phyloP scores from a whole-genome alignment of 1,140 invertebrate species.

The Habropoda laboriosa region DNA sequence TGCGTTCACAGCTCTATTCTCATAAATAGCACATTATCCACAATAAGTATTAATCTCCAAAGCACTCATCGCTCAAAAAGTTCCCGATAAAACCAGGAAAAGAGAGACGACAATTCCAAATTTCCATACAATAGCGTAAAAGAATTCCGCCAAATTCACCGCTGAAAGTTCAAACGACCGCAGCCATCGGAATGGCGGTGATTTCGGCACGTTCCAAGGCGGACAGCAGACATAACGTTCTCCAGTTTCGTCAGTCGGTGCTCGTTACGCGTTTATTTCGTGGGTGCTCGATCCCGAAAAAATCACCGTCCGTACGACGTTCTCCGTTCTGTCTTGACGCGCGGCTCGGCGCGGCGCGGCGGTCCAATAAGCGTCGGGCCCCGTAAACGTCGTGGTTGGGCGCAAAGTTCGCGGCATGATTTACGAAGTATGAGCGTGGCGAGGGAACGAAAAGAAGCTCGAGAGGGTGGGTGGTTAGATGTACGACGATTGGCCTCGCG shows the following conservation, averaged over 20 bases:
- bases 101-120: no score
- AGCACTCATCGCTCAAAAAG: no score
- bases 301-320: conserved; percentile 42
- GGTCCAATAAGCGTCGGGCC: conserved; percentile 57
- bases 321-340: no score
- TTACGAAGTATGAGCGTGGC: conserved; percentile 60
- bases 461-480: neutral
- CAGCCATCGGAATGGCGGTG: neutral
- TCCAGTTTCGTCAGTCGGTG: conserved; percentile 19
- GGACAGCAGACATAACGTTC: neutral
- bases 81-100: no score
- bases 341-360: conserved; percentile 4
- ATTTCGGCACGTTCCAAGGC: neutral
- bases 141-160: neutral
- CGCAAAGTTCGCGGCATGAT: conserved; percentile 59
- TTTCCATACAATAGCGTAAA: no score
- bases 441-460: conserved; percentile 3
- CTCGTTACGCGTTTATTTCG: conserved; percentile 56
- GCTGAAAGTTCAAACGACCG: neutral
- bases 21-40: no score
- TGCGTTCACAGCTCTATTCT: no score
- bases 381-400: conserved; percentile 60
- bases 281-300: conserved; percentile 44
- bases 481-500: no score
- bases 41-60: no score